phyloP scores from a whole-genome alignment of 2,797 vertebrate genomes.

The Siniperca undulata region DNA sequence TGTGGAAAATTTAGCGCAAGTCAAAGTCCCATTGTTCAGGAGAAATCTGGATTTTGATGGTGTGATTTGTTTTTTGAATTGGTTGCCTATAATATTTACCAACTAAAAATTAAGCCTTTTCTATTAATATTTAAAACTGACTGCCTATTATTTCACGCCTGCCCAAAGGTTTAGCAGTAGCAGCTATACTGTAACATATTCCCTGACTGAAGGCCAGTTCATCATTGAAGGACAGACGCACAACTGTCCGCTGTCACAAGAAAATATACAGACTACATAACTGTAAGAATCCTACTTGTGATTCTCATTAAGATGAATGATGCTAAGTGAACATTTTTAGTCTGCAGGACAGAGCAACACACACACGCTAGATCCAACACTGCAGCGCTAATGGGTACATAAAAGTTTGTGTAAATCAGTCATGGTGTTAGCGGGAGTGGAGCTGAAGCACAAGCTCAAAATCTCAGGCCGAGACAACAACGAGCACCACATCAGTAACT shows the following conservation, averaged over 20 bases:
- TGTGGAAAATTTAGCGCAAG: background rate
- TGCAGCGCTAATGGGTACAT: conserved; percentile 64
- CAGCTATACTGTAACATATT: conserved; percentile 7
- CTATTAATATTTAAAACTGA: background rate
- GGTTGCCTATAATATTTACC: background rate
- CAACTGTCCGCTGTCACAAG: conserved; percentile 45
- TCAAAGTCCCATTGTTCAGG: background rate
- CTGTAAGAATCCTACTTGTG: conserved; percentile 39
- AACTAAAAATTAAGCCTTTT: background rate
- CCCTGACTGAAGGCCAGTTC: conserved; percentile 29
- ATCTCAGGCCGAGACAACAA: conserved; percentile 44
- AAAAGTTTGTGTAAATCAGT: conserved; percentile 71
- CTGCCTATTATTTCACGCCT: background rate
- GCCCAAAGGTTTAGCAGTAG: background rate
- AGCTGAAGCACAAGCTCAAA: conserved; percentile 29
- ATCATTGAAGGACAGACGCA: conserved; percentile 41
- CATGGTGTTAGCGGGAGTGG: conserved; percentile 24
- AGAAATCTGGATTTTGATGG: background rate
- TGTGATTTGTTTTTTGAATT: background rate
- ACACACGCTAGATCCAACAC: conserved; percentile 20
- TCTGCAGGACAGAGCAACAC: conserved; percentile 32
- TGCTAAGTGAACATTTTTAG: conserved; percentile 54
- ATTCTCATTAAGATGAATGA: conserved; percentile 65
- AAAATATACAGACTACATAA: conserved; percentile 43
- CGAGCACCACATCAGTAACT: conserved; percentile 50